Percentiles rank a stretch among this genome's conserved stretches.
These are phyloP conservation scores for Anarhynchus alexandrinus DNA, from an alignment of 2,113 vertebrate species.

Conservation along the genomic window DNA sequence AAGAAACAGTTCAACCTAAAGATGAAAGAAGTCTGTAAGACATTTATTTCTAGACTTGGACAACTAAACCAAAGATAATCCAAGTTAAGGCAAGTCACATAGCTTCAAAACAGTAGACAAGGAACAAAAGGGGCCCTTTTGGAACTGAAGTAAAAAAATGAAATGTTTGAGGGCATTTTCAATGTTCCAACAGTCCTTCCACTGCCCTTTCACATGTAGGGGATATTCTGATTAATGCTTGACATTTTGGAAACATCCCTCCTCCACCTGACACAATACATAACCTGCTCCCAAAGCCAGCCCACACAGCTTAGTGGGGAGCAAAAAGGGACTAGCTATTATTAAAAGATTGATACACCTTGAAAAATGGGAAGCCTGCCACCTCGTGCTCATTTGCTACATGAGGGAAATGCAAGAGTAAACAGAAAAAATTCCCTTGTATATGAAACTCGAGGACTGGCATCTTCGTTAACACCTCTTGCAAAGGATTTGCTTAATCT, in stretches of 20 bases:
- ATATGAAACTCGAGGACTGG: not conserved
- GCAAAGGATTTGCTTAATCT: not conserved
- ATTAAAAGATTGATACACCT: not conserved
- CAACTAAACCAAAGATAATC: not conserved
- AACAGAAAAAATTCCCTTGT: not conserved
- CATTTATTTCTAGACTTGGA: not conserved
- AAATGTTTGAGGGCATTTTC: not conserved
- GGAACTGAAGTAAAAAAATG: not conserved
- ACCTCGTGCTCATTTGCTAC: conserved; percentile 22
- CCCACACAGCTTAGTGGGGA: not conserved
- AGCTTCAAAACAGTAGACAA: not conserved
- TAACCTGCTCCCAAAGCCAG: not conserved
- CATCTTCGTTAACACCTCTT: not conserved
- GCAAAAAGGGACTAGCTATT: not conserved
- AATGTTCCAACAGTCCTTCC: not conserved
- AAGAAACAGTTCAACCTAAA: conserved; percentile 78
- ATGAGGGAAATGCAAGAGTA: not conserved
- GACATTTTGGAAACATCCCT: not conserved
- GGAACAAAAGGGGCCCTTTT: not conserved
- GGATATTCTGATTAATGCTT: not conserved
- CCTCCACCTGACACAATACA: not conserved
- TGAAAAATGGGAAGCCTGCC: conserved; percentile 12
- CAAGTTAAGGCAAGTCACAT: not conserved
- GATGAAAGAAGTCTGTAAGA: conserved; percentile 14
- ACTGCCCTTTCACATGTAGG: not conserved